A percentile compares a stretch with the other conserved stretches of the same genome.
Evolutionary conservation across 2,797 vertebrate genomes (phyloP).

Genomic region (Siniperca scherzeri): DNA sequence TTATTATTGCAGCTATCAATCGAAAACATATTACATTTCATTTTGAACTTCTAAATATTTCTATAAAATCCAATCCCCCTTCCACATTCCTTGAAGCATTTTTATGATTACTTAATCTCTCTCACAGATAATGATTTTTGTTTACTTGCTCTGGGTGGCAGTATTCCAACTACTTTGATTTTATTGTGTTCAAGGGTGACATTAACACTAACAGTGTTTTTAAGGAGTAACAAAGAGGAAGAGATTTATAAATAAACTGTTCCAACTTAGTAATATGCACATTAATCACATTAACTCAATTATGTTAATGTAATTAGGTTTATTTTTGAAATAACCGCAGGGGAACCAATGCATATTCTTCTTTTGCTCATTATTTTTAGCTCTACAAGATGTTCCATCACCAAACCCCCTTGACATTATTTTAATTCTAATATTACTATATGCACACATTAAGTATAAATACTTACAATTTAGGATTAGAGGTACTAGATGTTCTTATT

Average conservation of each 20-base stretch:
- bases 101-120: background rate
- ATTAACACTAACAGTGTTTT: background rate
- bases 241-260: background rate
- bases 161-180: slow-evolving; percentile 24
- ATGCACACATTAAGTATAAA: background rate
- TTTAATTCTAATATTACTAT: background rate
- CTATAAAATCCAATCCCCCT: background rate
- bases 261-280: background rate
- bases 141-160: slow-evolving; percentile 47
- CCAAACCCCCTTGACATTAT: background rate
- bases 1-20: background rate
- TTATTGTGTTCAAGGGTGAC: background rate
- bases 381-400: background rate
- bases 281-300: slow-evolving; percentile 7
- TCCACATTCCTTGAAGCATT: background rate
- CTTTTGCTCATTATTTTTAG: background rate
- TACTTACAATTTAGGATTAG: background rate
- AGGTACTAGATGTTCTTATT: background rate
- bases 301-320: background rate
- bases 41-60: background rate
- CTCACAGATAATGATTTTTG: background rate
- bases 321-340: background rate
- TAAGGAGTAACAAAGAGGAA: background rate
- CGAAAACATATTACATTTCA: background rate
- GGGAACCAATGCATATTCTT: background rate